Percentiles rank a stretch among this genome's conserved stretches.
Evolutionary conservation across 2,113 vertebrate genomes (phyloP).

Genomic region (Hemicordylus capensis): DNA sequence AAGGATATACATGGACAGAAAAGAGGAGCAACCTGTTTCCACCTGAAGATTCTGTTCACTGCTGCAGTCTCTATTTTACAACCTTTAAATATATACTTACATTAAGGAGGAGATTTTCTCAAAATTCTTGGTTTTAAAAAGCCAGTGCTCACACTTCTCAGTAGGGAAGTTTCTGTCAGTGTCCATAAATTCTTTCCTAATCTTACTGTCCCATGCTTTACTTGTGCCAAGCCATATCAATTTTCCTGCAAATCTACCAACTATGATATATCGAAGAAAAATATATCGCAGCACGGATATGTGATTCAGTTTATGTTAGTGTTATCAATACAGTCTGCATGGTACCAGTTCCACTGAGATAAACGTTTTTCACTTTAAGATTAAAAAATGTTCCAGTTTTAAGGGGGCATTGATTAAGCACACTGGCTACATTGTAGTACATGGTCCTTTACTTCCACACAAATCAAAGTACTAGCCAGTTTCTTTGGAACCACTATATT

Average conservation of each 20-base stretch:
- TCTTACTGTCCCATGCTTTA: not conserved
- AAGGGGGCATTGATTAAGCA: not conserved
- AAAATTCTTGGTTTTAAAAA: not conserved
- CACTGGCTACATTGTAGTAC: accelerated
- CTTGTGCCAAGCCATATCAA: not conserved
- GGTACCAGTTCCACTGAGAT: not conserved
- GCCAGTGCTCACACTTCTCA: not conserved
- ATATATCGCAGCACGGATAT: not conserved
- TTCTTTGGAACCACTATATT: not conserved
- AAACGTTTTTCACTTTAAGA: not conserved
- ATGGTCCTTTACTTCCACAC: accelerated
- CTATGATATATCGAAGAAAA: not conserved
- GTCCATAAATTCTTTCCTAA: not conserved
- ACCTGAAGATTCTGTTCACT: not conserved
- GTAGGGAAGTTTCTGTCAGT: not conserved
- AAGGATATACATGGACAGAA: not conserved
- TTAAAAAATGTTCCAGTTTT: constrained; percentile 6
- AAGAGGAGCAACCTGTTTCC: not conserved
- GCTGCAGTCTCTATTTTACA: not conserved
- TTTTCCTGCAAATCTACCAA: not conserved
- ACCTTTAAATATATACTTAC: not conserved
- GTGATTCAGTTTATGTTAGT: not conserved
- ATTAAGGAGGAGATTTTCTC: not conserved
- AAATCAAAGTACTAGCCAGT: constrained; percentile 10
- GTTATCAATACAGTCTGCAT: not conserved